Evolutionary conservation across 2,797 vertebrate genomes (phyloP).

Genomic region (Apogon talboti): DNA sequence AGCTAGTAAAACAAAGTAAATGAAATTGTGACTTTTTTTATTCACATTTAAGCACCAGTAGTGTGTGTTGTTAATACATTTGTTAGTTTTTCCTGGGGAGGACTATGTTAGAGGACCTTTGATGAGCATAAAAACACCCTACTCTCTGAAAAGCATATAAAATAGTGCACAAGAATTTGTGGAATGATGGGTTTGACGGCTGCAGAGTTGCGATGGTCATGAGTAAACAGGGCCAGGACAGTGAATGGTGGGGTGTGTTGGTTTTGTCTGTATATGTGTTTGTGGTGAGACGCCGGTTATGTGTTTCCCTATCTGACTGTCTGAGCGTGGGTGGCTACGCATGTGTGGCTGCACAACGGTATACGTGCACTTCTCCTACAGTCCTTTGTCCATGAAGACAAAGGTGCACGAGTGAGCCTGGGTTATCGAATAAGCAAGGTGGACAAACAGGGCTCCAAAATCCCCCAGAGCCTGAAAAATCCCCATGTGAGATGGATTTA

Average conservation of each 20-base stretch:
- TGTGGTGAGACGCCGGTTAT: constrained; percentile 76
- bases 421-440: not conserved
- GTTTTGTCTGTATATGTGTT: constrained; percentile 67
- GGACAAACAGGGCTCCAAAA: not conserved
- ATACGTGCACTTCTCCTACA: constrained; percentile 32
- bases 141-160: constrained; percentile 46
- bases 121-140: constrained; percentile 8
- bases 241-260: constrained; percentile 67
- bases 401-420: constrained; percentile 22
- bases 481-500: not conserved
- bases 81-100: constrained; percentile 11
- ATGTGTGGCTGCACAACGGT: constrained; percentile 50
- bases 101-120: constrained; percentile 7
- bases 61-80: constrained; percentile 1
- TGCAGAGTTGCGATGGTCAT: constrained; percentile 68
- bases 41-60: too few relatives aligned
- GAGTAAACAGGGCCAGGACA: constrained; percentile 74
- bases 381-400: constrained; percentile 23
- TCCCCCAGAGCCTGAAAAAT: not conserved
- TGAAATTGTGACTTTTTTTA: not conserved
- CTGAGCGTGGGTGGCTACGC: constrained; percentile 69
- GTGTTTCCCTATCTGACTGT: constrained; percentile 78
- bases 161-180: constrained; percentile 66
- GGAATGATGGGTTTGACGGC: constrained; percentile 73
- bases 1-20: not conserved